Base-by-base conservation (phyloP, 2,888 invertebrate species). In the Epinotia nisella region DNA sequence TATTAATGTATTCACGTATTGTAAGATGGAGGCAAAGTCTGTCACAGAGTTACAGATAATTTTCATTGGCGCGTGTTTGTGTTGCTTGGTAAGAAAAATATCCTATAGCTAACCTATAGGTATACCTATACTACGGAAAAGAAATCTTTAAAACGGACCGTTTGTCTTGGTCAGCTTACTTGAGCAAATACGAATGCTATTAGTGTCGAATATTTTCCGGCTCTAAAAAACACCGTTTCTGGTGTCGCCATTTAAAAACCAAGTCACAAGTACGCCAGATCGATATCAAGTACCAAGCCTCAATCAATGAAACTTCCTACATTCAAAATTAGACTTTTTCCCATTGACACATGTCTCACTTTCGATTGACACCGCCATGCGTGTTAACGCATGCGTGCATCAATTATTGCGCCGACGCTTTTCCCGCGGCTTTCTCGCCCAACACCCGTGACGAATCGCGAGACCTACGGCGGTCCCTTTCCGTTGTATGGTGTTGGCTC, bases 371-470 rank as follows among this genome's bases (percentile, higher is more conserved):
- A 58, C 35, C 21, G 15, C 21, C 53, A 61, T 62, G 61, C 72
- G 71, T 71, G 71, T 71, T 51, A 51, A 61, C 73, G 73, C 73
- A 73, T 73, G 73, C 73, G 73, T 69, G 73, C 67, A 72, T 67
- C 61, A 62, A 72, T 56, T 72, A 72, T n/a, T 68, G 73, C 58
- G 62, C 49, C 62, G 58, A 15, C 73, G 68, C 68, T 69, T 73
- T 73, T 73, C 73, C 61, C 62, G 39, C 65, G 73, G 64, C 73
- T 73, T 73, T 73, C 73, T 73, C 68, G 39, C 56, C 68, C 68
- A 64, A 64, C 72, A 61, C 72, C 72, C 72, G 67, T 72, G 73
- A 68, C 68, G 68, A 68, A 70, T 69, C 24, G 58, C 39, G 68
- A 69, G 64, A 73, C 56, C 68, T 73, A 73, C 51, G 64, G 45